phyloP scores from a whole-genome alignment of 2,797 vertebrate species.

The Coranthus polyacanthus region DNA sequence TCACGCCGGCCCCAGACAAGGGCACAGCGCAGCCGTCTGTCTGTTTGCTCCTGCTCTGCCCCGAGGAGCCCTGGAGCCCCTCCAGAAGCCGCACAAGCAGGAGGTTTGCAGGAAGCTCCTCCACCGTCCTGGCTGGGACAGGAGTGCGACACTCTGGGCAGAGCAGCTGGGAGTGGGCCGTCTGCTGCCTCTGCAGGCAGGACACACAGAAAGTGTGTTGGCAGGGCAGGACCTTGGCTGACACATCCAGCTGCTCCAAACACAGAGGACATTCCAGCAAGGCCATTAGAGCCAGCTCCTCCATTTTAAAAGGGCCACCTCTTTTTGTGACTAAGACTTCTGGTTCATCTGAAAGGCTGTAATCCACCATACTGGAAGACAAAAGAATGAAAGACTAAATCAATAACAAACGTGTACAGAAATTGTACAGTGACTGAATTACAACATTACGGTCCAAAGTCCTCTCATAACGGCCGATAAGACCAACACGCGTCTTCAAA shows the following conservation, averaged over 20 bases:
- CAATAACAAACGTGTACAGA: not conserved
- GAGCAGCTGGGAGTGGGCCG: constrained; percentile 85
- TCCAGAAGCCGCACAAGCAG: constrained; percentile 90
- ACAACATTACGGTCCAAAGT: constrained; percentile 5
- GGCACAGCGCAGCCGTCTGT: constrained; percentile 74
- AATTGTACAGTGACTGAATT: not conserved
- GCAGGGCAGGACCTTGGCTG: constrained; percentile 94
- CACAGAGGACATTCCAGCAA: constrained; percentile 94
- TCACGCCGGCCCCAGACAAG: constrained; percentile 70
- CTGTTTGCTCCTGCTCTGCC: constrained; percentile 55
- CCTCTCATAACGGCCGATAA: too few relatives aligned
- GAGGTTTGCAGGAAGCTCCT: constrained; percentile 91
- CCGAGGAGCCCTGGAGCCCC: constrained; percentile 74
- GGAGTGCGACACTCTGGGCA: constrained; percentile 91
- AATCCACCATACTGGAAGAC: constrained; percentile 66
- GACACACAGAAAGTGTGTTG: constrained; percentile 95
- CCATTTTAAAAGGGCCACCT: constrained; percentile 81
- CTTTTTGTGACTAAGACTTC: constrained; percentile 32
- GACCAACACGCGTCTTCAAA: not conserved
- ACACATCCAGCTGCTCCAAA: constrained; percentile 88
- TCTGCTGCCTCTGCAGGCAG: constrained; percentile 90
- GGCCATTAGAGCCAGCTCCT: constrained; percentile 87
- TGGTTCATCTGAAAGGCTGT: constrained; percentile 57
- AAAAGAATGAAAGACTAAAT: not conserved
- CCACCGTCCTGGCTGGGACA: constrained; percentile 84